Evolutionary conservation across 2,888 invertebrate genomes (phyloP).

Genomic region (Agrypnus murinus): DNA sequence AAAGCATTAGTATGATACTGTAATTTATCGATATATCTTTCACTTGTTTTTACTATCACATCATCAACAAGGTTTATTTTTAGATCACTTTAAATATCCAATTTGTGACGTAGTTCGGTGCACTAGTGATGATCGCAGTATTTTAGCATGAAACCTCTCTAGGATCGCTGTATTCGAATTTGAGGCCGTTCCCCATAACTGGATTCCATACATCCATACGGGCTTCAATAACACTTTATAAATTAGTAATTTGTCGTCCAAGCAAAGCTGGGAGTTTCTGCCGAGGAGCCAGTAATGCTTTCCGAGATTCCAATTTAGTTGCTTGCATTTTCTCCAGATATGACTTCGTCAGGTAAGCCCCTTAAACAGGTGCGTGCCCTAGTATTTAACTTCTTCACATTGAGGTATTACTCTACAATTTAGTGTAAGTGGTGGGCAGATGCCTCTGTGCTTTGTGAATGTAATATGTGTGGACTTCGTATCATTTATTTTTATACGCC

Average conservation of each 20-base stretch:
- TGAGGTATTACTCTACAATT: slow-evolving; percentile 4
- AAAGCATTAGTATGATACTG: slow-evolving; percentile 8
- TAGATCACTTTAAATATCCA: slow-evolving; percentile 22
- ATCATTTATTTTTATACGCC: no score
- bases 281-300: no score
- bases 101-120: slow-evolving; percentile 1
- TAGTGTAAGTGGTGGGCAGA: no score
- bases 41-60: slow-evolving; percentile 18
- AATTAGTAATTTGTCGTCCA: slow-evolving; percentile 13
- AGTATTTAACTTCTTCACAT: slow-evolving; percentile 14
- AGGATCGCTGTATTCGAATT: slow-evolving; percentile 12
- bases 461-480: no score
- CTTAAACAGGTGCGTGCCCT: no score
- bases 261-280: no score
- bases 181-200: slow-evolving; percentile 22
- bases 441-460: slow-evolving; percentile 8
- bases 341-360: slow-evolving; percentile 6
- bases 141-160: slow-evolving; percentile 9
- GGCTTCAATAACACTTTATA: slow-evolving; percentile 20
- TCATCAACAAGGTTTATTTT: slow-evolving; percentile 11
- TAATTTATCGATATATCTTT: slow-evolving; percentile 24
- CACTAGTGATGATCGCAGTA: slow-evolving; percentile 7
- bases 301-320: slow-evolving; percentile 3
- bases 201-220: slow-evolving; percentile 15
- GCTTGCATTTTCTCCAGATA: slow-evolving; percentile 6